Conservation (phyloP, 2,888 invertebrate species). For the Dicyrtoma fusca region DNA sequence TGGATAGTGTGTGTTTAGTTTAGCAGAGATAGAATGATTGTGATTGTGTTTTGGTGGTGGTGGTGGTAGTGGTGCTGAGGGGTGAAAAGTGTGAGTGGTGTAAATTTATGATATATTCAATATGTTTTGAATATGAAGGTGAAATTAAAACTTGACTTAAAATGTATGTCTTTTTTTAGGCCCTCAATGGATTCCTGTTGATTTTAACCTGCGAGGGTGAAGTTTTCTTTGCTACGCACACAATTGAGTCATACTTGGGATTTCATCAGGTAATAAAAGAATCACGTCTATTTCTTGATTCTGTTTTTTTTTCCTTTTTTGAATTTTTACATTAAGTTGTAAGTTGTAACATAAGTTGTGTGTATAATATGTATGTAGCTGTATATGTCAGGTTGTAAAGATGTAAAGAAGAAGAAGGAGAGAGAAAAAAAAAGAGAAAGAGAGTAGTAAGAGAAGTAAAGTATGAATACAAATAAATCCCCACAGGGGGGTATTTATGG, state of each 20-base stretch:
- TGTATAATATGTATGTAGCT: no score
- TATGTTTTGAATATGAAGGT: no score
- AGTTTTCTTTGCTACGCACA: slow-evolving; percentile 99
- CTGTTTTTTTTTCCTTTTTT: no score
- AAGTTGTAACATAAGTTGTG: slow-evolving; percentile 18
- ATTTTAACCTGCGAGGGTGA: slow-evolving; percentile 98
- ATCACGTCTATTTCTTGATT: slow-evolving; percentile 25
- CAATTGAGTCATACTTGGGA: slow-evolving; percentile 99
- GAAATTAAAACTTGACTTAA: no score
- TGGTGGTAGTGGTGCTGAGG: no score
- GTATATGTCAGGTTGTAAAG: slow-evolving; percentile 1
- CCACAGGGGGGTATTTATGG: slow-evolving; percentile 39
- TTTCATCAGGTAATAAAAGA: slow-evolving; percentile 71
- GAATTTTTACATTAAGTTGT: slow-evolving; percentile 14
- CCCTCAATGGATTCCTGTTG: slow-evolving; percentile 98
- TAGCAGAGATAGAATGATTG: no score
- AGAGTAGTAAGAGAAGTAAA: slow-evolving; percentile 21
- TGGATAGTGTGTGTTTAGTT: no score
- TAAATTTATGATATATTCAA: no score
- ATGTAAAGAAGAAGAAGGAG: slow-evolving; percentile 5
- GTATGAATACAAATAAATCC: slow-evolving; percentile 43
- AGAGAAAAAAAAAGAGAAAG: neutral
- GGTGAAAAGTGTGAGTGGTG: slow-evolving; percentile 2
- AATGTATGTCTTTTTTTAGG: slow-evolving; percentile 66
- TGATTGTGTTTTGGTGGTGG: no score